Evolutionary conservation across 2,888 invertebrate species (phyloP).

Genomic region (Ennomos quercinarius): DNA sequence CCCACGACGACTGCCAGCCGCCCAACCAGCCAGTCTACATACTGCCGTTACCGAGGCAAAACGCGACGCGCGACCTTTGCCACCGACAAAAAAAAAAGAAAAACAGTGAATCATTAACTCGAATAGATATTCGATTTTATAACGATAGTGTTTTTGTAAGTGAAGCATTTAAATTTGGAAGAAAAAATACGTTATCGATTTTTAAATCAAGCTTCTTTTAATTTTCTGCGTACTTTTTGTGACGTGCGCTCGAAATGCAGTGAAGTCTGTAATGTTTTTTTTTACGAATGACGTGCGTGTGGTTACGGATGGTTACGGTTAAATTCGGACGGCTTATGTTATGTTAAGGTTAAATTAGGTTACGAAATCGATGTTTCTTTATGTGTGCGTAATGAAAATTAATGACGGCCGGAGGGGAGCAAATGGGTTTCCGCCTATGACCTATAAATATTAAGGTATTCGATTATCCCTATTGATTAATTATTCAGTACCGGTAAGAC

Average conservation of each 20-base stretch:
- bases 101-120: slow-evolving; percentile 34
- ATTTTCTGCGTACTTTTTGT: slow-evolving; percentile 23
- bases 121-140: slow-evolving; percentile 39
- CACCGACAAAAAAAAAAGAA: slow-evolving; percentile 39
- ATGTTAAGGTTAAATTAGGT: slow-evolving; percentile 17
- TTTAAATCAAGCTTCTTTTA: slow-evolving; percentile 9
- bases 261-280: slow-evolving; percentile 33
- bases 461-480: too few species aligned
- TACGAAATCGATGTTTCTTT: slow-evolving; percentile 12
- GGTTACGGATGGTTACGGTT: slow-evolving; percentile 3
- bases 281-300: slow-evolving; percentile 24
- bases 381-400: slow-evolving; percentile 4
- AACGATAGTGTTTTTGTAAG: slow-evolving; percentile 19
- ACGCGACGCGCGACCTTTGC: slow-evolving; percentile 46
- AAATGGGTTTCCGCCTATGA: too few species aligned
- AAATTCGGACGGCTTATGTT: slow-evolving; percentile 18
- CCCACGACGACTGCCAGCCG: slow-evolving; percentile 38
- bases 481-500: too few species aligned
- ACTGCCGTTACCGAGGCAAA: slow-evolving; percentile 46
- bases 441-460: too few species aligned
- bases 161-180: slow-evolving; percentile 23
- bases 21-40: slow-evolving; percentile 52
- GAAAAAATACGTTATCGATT: slow-evolving; percentile 25
- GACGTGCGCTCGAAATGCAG: slow-evolving; percentile 31
- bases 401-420: too few species aligned